Evolutionary conservation across 2,797 vertebrate species (phyloP).

Genomic region (Phylloscopus collybita): DNA sequence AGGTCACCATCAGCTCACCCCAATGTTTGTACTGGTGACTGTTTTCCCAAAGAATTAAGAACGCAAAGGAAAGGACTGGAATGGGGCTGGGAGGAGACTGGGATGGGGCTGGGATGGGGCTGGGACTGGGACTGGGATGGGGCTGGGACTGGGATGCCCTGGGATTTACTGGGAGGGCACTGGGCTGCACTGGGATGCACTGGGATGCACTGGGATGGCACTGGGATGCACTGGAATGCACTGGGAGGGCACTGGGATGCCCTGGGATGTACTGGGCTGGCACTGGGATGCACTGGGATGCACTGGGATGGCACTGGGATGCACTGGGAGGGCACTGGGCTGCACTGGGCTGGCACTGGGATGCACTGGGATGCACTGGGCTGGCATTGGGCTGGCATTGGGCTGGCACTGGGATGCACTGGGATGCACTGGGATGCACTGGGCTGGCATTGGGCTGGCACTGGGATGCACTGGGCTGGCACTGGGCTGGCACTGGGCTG

Average conservation of each 20-base stretch:
- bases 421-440: neutral
- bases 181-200: no score
- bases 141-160: no score
- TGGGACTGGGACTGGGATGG: no score
- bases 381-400: no score
- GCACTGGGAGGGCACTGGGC: no score
- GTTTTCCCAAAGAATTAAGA: neutral
- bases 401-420: neutral
- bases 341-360: neutral
- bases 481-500: no score
- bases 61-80: no score
- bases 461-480: neutral
- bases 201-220: neutral
- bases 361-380: neutral
- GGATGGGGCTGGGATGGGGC: no score
- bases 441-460: no score
- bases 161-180: neutral
- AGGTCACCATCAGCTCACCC: neutral
- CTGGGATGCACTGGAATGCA: neutral
- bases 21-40: rapidly evolving
- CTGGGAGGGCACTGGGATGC: neutral
- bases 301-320: neutral
- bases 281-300: neutral
- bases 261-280: no score
- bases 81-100: no score